Evolutionary conservation across 2,113 vertebrate genomes (phyloP).

Genomic region (Vombatus ursinus): DNA sequence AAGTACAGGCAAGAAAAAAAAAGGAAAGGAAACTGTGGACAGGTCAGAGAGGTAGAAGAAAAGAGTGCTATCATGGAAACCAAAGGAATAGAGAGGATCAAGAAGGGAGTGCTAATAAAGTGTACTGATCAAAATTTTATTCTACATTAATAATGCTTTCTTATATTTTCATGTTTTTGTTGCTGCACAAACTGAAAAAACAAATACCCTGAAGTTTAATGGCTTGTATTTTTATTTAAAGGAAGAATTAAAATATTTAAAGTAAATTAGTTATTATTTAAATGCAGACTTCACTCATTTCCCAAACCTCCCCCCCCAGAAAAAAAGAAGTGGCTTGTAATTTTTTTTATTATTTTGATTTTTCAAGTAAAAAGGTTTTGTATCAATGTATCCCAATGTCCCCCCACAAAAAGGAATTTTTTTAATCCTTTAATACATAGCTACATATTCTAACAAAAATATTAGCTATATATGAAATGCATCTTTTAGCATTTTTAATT

Average conservation of each 20-base stretch:
- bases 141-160: neutral
- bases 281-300: neutral
- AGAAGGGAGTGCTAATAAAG: neutral
- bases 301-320: neutral
- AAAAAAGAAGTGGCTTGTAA: neutral
- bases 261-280: neutral
- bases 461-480: neutral
- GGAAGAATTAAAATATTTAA: neutral
- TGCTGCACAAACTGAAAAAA: neutral
- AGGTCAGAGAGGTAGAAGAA: neutral
- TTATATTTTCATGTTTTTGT: neutral
- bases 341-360: neutral
- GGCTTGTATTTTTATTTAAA: neutral
- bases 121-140: neutral
- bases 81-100: neutral
- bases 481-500: neutral
- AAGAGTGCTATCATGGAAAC: neutral
- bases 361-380: neutral
- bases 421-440: neutral
- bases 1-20: neutral
- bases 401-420: neutral
- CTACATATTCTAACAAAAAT: neutral
- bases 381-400: neutral
- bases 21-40: neutral
- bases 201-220: neutral